A percentile compares a stretch with the other conserved stretches of the same genome.
These are phyloP conservation scores for Aleadryas rufinucha DNA, from an alignment of 2,113 vertebrate genomes.

Conservation along the genomic window DNA sequence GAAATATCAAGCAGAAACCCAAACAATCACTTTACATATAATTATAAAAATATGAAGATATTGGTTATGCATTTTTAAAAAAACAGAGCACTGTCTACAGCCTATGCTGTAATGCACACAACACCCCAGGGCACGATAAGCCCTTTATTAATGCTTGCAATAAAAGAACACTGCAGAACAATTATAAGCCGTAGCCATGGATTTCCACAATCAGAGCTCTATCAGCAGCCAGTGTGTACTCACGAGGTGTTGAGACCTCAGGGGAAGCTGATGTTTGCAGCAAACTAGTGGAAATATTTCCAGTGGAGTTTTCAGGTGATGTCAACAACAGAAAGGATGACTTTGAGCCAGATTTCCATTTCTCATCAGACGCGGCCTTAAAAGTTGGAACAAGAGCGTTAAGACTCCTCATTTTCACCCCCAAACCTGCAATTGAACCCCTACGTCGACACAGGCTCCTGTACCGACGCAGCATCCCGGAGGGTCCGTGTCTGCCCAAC, in stretches of 20 bases:
- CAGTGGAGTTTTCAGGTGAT: conserved; percentile 37
- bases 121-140: neutral
- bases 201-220: neutral
- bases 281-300: neutral
- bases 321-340: conserved; percentile 50
- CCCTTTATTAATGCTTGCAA: neutral
- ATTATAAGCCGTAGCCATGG: neutral
- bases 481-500: neutral
- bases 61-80: neutral
- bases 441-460: fast-evolving
- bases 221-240: neutral
- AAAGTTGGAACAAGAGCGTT: neutral
- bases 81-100: neutral
- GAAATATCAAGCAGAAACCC: neutral
- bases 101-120: neutral
- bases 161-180: neutral
- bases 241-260: neutral
- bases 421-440: neutral
- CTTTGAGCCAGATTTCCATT: conserved; percentile 29
- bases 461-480: neutral
- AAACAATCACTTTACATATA: neutral
- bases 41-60: neutral
- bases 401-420: neutral
- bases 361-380: neutral
- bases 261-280: neutral